These are phyloP conservation scores for Idris sp. DNA, from an alignment of 1,140 invertebrate genomes.

Conservation along the genomic window DNA sequence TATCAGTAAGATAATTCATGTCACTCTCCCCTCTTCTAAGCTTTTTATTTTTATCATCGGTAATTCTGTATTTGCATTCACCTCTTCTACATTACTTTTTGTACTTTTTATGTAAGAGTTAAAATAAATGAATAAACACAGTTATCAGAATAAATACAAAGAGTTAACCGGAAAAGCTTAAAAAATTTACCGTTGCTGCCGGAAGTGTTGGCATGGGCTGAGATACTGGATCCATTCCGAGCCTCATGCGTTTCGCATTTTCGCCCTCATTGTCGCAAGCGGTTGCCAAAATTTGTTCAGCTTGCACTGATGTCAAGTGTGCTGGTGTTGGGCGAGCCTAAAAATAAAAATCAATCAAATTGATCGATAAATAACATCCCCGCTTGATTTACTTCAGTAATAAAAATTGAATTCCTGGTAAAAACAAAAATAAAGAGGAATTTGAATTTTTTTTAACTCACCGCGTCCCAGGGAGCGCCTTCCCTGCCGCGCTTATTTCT, in stretches of 20 bases:
- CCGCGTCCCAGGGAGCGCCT: slow-evolving; percentile 83
- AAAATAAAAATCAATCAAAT: slow-evolving; percentile 62
- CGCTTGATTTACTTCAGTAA: no score
- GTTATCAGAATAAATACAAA: no score
- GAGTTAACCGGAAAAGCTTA: slow-evolving; percentile 50
- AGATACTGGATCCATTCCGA: slow-evolving; percentile 95
- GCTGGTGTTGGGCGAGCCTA: slow-evolving; percentile 95
- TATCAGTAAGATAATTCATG: no score
- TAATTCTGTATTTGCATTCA: no score
- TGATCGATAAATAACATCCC: no score
- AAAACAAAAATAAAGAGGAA: slow-evolving; percentile 6
- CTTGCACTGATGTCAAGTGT: slow-evolving; percentile 96
- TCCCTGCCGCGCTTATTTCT: slow-evolving; percentile 95
- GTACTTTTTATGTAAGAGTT: no score
- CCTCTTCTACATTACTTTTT: no score
- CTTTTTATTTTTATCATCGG: no score
- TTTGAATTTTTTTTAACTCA: slow-evolving; percentile 75
- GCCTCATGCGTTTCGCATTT: slow-evolving; percentile 96
- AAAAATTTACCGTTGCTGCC: slow-evolving; percentile 78
- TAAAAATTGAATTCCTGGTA: no score
- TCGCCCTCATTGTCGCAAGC: slow-evolving; percentile 98
- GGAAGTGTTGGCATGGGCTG: slow-evolving; percentile 88
- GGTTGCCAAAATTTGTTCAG: slow-evolving; percentile 95
- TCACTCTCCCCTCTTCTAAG: no score
- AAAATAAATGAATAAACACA: no score